These are phyloP conservation scores for Amazona guildingii DNA, from an alignment of 2,113 vertebrate genomes.

Conservation along the genomic window DNA sequence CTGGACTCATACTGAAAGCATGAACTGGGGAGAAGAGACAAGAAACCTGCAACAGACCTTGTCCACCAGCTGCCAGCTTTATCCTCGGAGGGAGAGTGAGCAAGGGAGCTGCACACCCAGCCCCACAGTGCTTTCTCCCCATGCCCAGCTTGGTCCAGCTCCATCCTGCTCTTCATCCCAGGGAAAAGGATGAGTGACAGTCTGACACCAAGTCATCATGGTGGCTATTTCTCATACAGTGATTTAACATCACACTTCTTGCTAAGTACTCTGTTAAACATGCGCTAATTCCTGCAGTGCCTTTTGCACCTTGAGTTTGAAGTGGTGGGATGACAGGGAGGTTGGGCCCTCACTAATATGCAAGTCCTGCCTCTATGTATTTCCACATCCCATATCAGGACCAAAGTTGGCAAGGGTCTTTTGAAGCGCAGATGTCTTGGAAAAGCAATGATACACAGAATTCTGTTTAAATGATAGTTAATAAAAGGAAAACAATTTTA, in stretches of 20 bases:
- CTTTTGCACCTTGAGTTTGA: background rate
- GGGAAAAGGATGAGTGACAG: background rate
- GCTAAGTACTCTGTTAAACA: background rate
- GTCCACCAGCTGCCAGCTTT: background rate
- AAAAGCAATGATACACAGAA: background rate
- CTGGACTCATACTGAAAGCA: background rate
- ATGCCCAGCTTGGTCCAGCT: background rate
- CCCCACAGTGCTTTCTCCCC: background rate
- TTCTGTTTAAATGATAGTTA: slow-evolving; percentile 8
- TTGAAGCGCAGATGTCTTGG: slow-evolving; percentile 20
- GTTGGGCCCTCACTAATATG: background rate
- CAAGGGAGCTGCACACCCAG: background rate
- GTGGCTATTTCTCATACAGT: background rate
- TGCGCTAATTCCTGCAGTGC: background rate
- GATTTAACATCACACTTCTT: background rate
- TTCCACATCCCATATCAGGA: background rate
- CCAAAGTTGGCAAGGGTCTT: background rate
- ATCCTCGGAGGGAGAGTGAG: background rate
- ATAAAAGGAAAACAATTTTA: slow-evolving; percentile 51
- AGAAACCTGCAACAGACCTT: background rate
- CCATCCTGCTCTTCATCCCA: background rate
- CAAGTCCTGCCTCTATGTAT: background rate
- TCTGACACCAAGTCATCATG: background rate
- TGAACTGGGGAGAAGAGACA: background rate
- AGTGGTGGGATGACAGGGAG: background rate